Conservation (phyloP, 1,140 invertebrate genomes). For the Acromyrmex heyeri region DNA sequence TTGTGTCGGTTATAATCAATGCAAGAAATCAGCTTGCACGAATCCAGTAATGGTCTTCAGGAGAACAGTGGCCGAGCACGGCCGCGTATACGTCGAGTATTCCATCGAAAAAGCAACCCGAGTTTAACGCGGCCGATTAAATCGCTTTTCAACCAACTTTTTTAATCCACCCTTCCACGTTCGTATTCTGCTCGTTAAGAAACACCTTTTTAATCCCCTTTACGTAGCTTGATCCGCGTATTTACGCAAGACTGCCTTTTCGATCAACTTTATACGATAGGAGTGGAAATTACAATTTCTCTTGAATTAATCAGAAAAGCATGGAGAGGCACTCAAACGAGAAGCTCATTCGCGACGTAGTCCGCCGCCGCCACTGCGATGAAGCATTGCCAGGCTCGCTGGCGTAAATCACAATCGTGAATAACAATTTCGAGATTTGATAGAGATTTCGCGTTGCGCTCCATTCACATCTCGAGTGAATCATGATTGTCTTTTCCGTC, state of each 20-base stretch:
- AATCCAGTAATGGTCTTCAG: conserved; percentile 14
- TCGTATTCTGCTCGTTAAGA: conserved; percentile 54
- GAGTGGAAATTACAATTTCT: conserved; percentile 50
- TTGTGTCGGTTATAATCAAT: conserved; percentile 27
- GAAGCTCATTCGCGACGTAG: conserved; percentile 20
- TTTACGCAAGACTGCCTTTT: conserved; percentile 47
- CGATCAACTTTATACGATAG: conserved; percentile 52
- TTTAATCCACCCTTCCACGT: conserved; percentile 34
- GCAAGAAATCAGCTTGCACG: conserved; percentile 17
- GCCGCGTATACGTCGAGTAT: background rate
- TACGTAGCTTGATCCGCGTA: conserved; percentile 40
- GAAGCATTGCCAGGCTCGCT: background rate
- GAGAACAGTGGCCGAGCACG: background rate
- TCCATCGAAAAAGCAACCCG: conserved; percentile 47
- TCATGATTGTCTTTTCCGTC: conserved; percentile 49
- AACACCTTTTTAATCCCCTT: conserved; percentile 54
- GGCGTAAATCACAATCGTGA: conserved; percentile 53
- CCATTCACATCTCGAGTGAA: conserved; percentile 50
- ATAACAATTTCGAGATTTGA: conserved; percentile 59
- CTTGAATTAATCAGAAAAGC: conserved; percentile 42
- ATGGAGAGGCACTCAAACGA: conserved; percentile 21
- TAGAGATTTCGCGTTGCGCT: conserved; percentile 10
- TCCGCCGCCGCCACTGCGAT: background rate
- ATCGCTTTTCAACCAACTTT: conserved; percentile 51
- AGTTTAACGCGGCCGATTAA: conserved; percentile 56